Evolutionary conservation across 2,797 vertebrate genomes (phyloP), one percentile per base, ranked within the genome.

Genomic region (Alfaro cultratus): DNA sequence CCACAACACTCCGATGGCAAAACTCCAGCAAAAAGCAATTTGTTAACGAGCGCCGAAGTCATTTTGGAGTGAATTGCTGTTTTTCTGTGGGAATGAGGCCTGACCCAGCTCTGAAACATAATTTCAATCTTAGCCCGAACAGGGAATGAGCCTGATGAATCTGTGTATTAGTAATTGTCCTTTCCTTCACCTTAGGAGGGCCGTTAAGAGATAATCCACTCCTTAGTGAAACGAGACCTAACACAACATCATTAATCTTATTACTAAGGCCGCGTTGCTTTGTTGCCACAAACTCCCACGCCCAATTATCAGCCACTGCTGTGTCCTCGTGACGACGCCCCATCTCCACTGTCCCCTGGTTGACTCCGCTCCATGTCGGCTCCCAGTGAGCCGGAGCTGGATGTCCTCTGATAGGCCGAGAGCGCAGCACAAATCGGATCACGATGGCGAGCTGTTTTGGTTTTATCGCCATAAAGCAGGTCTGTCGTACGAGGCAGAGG

Each of bases 231-330:
- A 94, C 86, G 82, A 89, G 92, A 92, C 88, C 91, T 86, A 94
- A 94, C 90, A 93, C 91, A 93, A 90, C 92, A 93, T 90, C 92
- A 93, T 93, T 94, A 94, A 94, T 95, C 94, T 94, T 88, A 91
- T 94, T 93, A 92, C 88, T 77, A 73, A 89, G 88, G 91, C 87
- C 84, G 36, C 45, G 90, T 90, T 90, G 92, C 90, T 88, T 88
- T 85, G 93, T 91, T 85, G 87, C 91, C 83, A 82, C 57, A 6
- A 60, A 92, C 91, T 93, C 93, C 92, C 94, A 82, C 71, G 80
- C 85, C 93, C 92, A 95, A 95, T 95, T 94, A 94, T 94, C 92
- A 86, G 83, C 86, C 39, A 5, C 85, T 70, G 80, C 57, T 81
- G 73, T 26, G 18, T 91, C 88, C 86, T 89, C 79, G 53, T 79